A percentile compares a stretch with the other conserved stretches of the same genome.
These are phyloP conservation scores for Coenobita brevimanus DNA, from an alignment of 1,140 invertebrate species.

Conservation along the genomic window DNA sequence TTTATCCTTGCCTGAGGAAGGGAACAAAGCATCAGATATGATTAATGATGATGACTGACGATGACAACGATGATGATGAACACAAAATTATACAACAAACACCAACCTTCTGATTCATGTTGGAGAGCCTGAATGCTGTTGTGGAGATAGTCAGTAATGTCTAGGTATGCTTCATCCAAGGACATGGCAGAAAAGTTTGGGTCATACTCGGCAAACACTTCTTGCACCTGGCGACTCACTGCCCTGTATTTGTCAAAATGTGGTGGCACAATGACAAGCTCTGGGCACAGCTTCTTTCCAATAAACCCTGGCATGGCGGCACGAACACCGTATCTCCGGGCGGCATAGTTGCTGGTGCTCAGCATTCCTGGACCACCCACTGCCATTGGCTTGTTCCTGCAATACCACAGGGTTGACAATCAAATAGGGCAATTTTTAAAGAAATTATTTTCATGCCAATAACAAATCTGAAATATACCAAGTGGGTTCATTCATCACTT, in stretches of 20 bases:
- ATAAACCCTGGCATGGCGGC: constrained; percentile 85
- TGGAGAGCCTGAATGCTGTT: constrained; percentile 8
- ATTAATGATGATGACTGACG: too few species aligned
- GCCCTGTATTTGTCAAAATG: constrained; percentile 78
- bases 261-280: constrained; percentile 77
- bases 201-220: constrained; percentile 76
- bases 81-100: too few species aligned
- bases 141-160: constrained; percentile 77
- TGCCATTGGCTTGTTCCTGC: constrained; percentile 79
- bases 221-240: constrained; percentile 75
- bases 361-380: constrained; percentile 80
- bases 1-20: too few species aligned
- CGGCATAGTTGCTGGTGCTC: constrained; percentile 81
- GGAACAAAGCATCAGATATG: too few species aligned
- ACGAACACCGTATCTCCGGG: constrained; percentile 80
- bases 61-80: too few species aligned
- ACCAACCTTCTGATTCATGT: constrained; percentile 73
- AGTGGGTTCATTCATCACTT: too few species aligned
- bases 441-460: too few species aligned
- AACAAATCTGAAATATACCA: too few species aligned
- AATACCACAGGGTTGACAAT: too few species aligned
- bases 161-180: constrained; percentile 81
- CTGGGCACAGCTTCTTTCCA: constrained; percentile 79
- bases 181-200: constrained; percentile 76
- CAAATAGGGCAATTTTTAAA: too few species aligned